Percentiles rank a stretch among this genome's conserved stretches.
Evolutionary conservation across 2,888 invertebrate species (phyloP).

Genomic region (Odontocerum albicorne): DNA sequence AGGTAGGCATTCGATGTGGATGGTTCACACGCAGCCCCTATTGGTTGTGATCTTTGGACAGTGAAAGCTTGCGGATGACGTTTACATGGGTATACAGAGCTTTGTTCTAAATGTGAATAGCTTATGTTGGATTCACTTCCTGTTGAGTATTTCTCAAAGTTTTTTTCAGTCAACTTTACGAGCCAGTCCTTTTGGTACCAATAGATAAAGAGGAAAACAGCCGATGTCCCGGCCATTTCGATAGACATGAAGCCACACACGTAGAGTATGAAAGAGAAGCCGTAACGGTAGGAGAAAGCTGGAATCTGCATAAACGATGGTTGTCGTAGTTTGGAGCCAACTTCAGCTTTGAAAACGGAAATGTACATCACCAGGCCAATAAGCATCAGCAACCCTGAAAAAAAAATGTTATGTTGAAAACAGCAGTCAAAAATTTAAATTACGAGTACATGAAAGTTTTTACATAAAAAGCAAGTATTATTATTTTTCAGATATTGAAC

Average conservation of each 20-base stretch:
- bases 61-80: constrained; percentile 51
- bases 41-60: constrained; percentile 38
- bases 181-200: constrained; percentile 72
- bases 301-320: constrained; percentile 77
- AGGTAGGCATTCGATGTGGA: constrained; percentile 35
- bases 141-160: constrained; percentile 42
- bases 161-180: constrained; percentile 54
- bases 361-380: constrained; percentile 92
- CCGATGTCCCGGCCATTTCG: constrained; percentile 83
- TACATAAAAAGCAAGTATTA: no score
- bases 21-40: constrained; percentile 33
- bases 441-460: no score
- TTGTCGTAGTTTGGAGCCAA: constrained; percentile 83
- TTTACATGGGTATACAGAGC: constrained; percentile 47
- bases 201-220: constrained; percentile 84
- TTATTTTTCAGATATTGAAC: no score
- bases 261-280: constrained; percentile 85
- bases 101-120: constrained; percentile 36
- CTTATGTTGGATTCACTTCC: constrained; percentile 32
- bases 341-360: constrained; percentile 88
- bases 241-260: constrained; percentile 82
- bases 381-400: constrained; percentile 84
- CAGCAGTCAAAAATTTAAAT: no score
- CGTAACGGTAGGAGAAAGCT: constrained; percentile 82
- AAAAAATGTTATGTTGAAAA: no score